Base-by-base conservation (phyloP, 1,140 invertebrate species). In the Ceratina calcarata region DNA sequence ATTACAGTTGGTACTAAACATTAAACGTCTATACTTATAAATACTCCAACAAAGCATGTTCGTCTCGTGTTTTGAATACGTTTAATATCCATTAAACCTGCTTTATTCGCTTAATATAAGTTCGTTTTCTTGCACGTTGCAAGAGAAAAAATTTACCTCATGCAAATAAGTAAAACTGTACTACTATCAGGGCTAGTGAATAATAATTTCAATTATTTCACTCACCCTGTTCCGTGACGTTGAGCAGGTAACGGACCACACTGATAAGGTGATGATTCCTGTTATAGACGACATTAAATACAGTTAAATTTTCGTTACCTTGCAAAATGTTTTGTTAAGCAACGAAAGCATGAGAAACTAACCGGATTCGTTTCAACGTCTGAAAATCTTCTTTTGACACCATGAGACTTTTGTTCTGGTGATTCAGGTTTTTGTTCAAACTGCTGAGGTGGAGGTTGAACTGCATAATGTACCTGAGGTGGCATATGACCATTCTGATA, bases 401-500 rank as follows among this genome's bases (percentile, higher is more conserved):
- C 92, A 72, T 92, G 91, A 20, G 89, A 86, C 73, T 92, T 93
- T 60, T 92, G 89, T 57, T 93, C 91, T 8, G 89, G 85, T 2
- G 91, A 87, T 53, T 92, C 91, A 1, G 89, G 85, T 66, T 89
- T 90, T 65, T 90, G 91, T 16, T 92, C 91, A 18, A 90, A 91
- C 32, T 83, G 84, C 16, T 87, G 86, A 65, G 86, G 88, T 10
- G 91, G 90, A 22, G 91, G 90, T 81, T 92, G 91, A 72, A 92
- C 84, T 3, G 90, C 80, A 66, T 91, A 93, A 80, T 93, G 92
- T 51, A 93, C 82, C 83, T 92, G 92, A 18, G 89, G 82, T 3
- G 91, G 90, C 75, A 93, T 87, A 37, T 93, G 92, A 27, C 91
- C 92, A 81, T 93, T 93, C 37, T 92, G 92, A 89, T 92, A 93